These are phyloP conservation scores for Eugnorisma glareosa DNA, from an alignment of 2,888 invertebrate genomes.

Conservation along the genomic window DNA sequence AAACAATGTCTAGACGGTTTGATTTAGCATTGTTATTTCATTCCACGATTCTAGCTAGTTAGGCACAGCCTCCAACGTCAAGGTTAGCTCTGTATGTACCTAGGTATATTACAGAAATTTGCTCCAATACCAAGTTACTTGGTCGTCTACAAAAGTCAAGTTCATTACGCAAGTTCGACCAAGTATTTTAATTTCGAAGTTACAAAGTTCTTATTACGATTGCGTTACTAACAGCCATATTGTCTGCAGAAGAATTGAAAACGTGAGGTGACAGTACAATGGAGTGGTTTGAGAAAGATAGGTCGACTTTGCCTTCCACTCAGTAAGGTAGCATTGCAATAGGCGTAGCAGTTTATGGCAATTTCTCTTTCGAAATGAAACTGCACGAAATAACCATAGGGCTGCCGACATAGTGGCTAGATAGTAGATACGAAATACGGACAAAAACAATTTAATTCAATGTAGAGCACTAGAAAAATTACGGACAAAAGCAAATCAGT, in stretches of 20 bases:
- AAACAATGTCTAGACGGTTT: constrained; percentile 54
- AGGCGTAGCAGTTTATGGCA: constrained; percentile 53
- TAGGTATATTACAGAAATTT: constrained; percentile 16
- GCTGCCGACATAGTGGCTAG: constrained; percentile 1
- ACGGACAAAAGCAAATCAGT: constrained; percentile 14
- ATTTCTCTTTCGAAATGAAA: constrained; percentile 60
- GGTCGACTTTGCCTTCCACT: constrained; percentile 40
- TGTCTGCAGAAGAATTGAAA: constrained; percentile 61
- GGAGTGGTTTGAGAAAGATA: constrained; percentile 48
- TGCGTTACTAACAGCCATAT: constrained; percentile 48
- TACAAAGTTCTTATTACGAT: constrained; percentile 49
- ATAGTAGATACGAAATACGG: constrained; percentile 5
- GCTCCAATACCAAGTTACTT: constrained; percentile 29
- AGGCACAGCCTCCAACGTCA: constrained; percentile 19
- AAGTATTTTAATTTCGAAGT: constrained; percentile 62
- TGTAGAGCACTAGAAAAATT: background rate
- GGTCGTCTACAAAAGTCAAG: constrained; percentile 47
- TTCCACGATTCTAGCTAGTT: constrained; percentile 22
- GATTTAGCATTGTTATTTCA: constrained; percentile 51
- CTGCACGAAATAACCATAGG: constrained; percentile 47
- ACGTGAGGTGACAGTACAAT: constrained; percentile 61
- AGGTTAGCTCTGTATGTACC: constrained; percentile 17
- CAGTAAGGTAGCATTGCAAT: constrained; percentile 49
- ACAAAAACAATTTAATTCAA: background rate
- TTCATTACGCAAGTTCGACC: constrained; percentile 52